Evolutionary conservation across 2,888 invertebrate species (phyloP).

Genomic region (Drosophila infuscata): DNA sequence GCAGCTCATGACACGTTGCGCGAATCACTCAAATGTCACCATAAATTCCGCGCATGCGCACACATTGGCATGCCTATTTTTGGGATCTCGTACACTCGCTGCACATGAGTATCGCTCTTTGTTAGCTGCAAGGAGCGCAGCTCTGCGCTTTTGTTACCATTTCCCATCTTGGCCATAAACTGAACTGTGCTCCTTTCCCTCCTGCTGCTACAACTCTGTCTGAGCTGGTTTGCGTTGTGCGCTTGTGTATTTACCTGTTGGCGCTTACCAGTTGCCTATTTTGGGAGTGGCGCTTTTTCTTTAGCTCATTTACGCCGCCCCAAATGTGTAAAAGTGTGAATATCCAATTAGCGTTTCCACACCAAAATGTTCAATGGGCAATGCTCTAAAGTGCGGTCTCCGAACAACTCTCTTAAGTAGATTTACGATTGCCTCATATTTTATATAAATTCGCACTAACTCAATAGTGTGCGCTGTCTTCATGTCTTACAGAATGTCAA

Average conservation of each 20-base stretch:
- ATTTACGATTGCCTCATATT: conserved; percentile 14
- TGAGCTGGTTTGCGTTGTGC: conserved; percentile 38
- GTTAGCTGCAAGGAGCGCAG: conserved; percentile 46
- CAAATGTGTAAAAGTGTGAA: conserved; percentile 77
- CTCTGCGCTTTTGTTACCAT: conserved; percentile 62
- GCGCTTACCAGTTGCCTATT: conserved; percentile 80
- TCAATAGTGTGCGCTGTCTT: conserved; percentile 4
- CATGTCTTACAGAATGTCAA: conserved; percentile 15
- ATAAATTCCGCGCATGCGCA: conserved; percentile 82
- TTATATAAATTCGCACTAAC: conserved; percentile 15
- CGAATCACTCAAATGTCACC: conserved; percentile 82
- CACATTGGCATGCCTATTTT: conserved; percentile 80
- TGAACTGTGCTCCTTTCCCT: conserved; percentile 14
- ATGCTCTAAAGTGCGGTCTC: conserved; percentile 5
- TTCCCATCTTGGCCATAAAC: conserved; percentile 62
- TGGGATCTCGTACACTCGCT: conserved; percentile 42
- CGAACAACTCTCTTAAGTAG: conserved; percentile 9
- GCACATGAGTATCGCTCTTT: conserved; percentile 33
- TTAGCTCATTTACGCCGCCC: conserved; percentile 74
- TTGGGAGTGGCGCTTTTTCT: conserved; percentile 78
- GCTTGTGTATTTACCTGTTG: conserved; percentile 53
- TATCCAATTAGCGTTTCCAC: conserved; percentile 71
- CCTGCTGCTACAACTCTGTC: conserved; percentile 9
- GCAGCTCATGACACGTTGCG: conserved; percentile 71
- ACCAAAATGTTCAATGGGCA: conserved; percentile 51